Evolutionary conservation across 2,888 invertebrate species (phyloP).

Genomic region (Lepeophtheirus nordmannii): DNA sequence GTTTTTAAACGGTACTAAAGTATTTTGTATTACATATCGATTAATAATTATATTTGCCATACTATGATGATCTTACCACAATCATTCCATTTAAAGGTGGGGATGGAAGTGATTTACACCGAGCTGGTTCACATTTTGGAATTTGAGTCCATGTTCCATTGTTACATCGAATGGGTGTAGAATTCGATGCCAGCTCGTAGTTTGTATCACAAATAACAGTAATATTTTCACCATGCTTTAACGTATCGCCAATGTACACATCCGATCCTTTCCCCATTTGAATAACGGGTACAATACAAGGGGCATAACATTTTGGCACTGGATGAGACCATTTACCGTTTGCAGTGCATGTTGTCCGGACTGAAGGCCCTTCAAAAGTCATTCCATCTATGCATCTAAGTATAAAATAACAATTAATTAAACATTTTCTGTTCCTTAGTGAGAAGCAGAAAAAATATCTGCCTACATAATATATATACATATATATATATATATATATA

Average conservation of each 20-base stretch:
- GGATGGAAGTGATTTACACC: conserved; percentile 20
- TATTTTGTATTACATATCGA: too few species aligned
- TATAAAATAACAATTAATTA: neutral
- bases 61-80: conserved; percentile 17
- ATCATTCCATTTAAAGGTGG: conserved; percentile 24
- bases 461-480: neutral
- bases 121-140: conserved; percentile 62
- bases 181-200: conserved; percentile 49
- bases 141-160: conserved; percentile 92
- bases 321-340: conserved; percentile 42
- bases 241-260: neutral
- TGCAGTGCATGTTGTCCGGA: conserved; percentile 29
- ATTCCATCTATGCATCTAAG: conserved; percentile 35
- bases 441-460: neutral
- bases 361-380: conserved; percentile 32
- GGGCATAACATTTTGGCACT: conserved; percentile 46
- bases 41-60: neutral
- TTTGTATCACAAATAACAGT: conserved; percentile 62
- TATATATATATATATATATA: neutral
- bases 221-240: conserved; percentile 49
- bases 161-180: conserved; percentile 60
- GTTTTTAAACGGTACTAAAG: too few species aligned
- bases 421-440: neutral
- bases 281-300: conserved; percentile 73
- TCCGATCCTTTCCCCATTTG: conserved; percentile 27